Base-by-base conservation (phyloP, 2,113 vertebrate species). In the Aspidoscelis tigris region DNA sequence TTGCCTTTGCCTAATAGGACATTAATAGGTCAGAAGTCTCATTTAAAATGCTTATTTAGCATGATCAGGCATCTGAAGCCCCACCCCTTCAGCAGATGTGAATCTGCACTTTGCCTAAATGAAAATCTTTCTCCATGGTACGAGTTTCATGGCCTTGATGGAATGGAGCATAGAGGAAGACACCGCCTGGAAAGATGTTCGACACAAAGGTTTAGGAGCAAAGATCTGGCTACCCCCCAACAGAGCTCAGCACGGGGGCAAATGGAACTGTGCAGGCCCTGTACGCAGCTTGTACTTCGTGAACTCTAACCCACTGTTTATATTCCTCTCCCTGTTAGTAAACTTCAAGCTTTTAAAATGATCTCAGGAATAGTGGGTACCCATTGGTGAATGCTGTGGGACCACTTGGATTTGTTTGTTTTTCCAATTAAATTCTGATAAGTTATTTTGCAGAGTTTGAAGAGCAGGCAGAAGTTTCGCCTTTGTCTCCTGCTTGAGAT, bases 141-240 rank as follows among this genome's bases (percentile, higher is more conserved):
- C 0, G 2, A 53, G 2, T 12, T 47, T 8, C 0, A 0, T 11
- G 0, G 0, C 64, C 74, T 65, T 24, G 21, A 72, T 43, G 61
- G 76, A n/a, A 16, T 14, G 61, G 68, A 87, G 1, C 1, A 1
- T 77, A 86, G 58, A 43, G 87, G 86, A 72, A 50, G 83, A 66
- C 80, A 64, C 79, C 73, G 0, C 39, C 20, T 88, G 90, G 88
- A 81, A 50, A 8, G 8, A 41, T 0, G 2, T 8, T 89, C 71
- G 90, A 66, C 80, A 1, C 0, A 44, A 47, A 83, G 43, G 88
- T 84, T 90, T 86, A 88, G 70, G 0, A 0, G 9, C 44, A 41
- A 82, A 65, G 33, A 11, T 1, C 0, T 0, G 18, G 71, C 71
- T 89, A 78, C 0, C 0, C 61, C 69, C 22, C 0, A 71, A 24